Evolutionary conservation across 2,113 vertebrate genomes (phyloP), one percentile per base, ranked within the genome.

Genomic region (Guaruba guarouba): DNA sequence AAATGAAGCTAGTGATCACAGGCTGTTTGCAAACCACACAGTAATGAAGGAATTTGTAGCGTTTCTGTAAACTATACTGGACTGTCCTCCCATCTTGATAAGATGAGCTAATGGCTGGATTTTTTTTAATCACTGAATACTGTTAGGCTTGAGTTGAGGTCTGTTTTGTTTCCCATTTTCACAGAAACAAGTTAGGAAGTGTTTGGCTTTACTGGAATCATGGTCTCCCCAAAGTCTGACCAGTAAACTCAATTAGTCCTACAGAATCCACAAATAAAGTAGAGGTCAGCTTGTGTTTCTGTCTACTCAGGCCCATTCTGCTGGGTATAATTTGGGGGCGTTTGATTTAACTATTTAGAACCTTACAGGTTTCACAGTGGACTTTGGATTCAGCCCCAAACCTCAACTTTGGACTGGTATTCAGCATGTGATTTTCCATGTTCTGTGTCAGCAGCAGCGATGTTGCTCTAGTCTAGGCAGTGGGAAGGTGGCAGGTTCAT

Each of bases 361-460:
- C 15, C 20, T 51, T 41, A 25, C 0, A 28, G 54, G 24, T 86
- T 80, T 96, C 6, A 0, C 37, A 31, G 12, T 19, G 39, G 51
- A 57, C 44, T 78, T 92, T 15, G 27, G 71, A 57, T 81, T 54
- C 55, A 68, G 29, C 25, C 44, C 19, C 49, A 44, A 16, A 71
- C 41, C 27, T 64, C 39, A 20, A 7, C 55, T 54, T 70, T 73
- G n/a, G 1, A 0, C 55, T 66, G 18, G 23, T 49, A 9, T 35
- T 63, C 23, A 11, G 33, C 18, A 1, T 28, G n/a, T 57, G 57
- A 19, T 71, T 67, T 89, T 82, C 51, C 22, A 1, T 59, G 4
- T 54, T 46, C 14, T n/a, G 16, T 25, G 37, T 41, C 39, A 41
- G 29, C 11, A 24, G 16, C 9, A 31, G 57, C 0, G 0, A 22